Percentiles rank a stretch among this genome's conserved stretches.
These are phyloP conservation scores for Mesitornis unicolor DNA, from an alignment of 2,113 vertebrate genomes.

Conservation along the genomic window DNA sequence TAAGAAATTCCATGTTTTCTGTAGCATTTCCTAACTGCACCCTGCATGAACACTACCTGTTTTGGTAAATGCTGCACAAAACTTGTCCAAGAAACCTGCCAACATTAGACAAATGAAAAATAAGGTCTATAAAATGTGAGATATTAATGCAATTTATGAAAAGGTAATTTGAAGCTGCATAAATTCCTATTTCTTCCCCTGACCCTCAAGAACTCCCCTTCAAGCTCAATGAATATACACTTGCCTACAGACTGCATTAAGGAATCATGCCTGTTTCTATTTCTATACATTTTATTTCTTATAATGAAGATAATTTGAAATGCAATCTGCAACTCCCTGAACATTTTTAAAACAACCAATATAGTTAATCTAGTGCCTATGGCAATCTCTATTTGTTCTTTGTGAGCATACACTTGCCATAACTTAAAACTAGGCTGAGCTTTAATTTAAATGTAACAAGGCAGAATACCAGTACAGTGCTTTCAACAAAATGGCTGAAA, in stretches of 20 bases:
- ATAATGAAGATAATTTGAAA: constrained; percentile 60
- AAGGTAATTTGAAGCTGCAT: not conserved
- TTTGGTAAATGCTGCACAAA: not conserved
- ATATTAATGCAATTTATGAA: not conserved
- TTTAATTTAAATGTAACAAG: constrained; percentile 68
- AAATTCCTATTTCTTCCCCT: not conserved
- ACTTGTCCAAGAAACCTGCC: not conserved
- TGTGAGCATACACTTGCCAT: constrained; percentile 28
- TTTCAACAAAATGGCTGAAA: constrained; percentile 69
- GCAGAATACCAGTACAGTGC: constrained; percentile 64
- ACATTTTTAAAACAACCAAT: constrained; percentile 55
- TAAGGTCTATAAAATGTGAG: not conserved
- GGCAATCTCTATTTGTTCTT: constrained; percentile 51
- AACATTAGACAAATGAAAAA: not conserved
- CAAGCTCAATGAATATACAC: not conserved
- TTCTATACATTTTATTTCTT: constrained; percentile 55
- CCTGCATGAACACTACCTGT: not conserved
- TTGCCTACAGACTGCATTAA: constrained; percentile 4
- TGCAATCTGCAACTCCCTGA: constrained; percentile 50
- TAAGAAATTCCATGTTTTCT: not conserved
- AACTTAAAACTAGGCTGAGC: constrained; percentile 42
- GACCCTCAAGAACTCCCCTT: not conserved
- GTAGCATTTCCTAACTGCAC: not conserved
- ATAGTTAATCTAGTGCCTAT: constrained; percentile 52
- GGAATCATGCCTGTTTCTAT: not conserved